Base-by-base conservation (phyloP, 2,888 invertebrate species). In the Troglohyphantes excavatus region DNA sequence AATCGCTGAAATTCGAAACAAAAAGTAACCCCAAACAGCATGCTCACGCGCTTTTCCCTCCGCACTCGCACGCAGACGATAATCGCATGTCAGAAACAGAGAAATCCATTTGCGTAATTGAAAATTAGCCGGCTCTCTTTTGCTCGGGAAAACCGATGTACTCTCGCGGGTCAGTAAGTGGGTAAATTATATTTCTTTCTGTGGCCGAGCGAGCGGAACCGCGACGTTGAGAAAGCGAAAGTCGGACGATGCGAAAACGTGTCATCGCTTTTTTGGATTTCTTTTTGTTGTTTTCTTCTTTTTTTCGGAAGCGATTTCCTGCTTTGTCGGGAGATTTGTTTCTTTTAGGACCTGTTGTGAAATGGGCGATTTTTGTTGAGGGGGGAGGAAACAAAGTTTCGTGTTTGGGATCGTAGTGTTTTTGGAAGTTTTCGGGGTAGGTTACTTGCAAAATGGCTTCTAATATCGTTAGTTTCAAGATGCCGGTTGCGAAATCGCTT, bases 121-220 rank as follows among this genome's bases (percentile, higher is more conserved):
- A 61, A 75, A 61, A 29, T 75, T 23, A n/a, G 29, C 33, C 75
- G 13, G 33, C 13, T 46, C 6, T 19, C 27, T 75, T 73, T 26
- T 73, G 26, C n/a, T 53, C 26, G 46, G 26, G 72, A 53, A 46
- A 73, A 39, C 26, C 6, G n/a, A 23, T 23, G 11, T 27, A 33
- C 29, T 21, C 61, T 3, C 39, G 61, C 73, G 72, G 83, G 83
- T 83, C 83, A 83, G 83, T 65, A 23, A 63, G 73, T 65, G 33
- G 73, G 73, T 59, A 83, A 83, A 83, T 73, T 46, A 83, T 83
- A 53, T n/a, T 53, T 53, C 53, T 53, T 33, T 33, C 33, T 53
- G 53, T 13, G 53, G n/a, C 17, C 53, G 17, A 0, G 53, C 53
- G 53, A 53, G 53, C 53, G 53, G 53, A 53, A 53, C n/a, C n/a